phyloP scores from a whole-genome alignment of 2,888 invertebrate species.

The Antheraea yamamai region DNA sequence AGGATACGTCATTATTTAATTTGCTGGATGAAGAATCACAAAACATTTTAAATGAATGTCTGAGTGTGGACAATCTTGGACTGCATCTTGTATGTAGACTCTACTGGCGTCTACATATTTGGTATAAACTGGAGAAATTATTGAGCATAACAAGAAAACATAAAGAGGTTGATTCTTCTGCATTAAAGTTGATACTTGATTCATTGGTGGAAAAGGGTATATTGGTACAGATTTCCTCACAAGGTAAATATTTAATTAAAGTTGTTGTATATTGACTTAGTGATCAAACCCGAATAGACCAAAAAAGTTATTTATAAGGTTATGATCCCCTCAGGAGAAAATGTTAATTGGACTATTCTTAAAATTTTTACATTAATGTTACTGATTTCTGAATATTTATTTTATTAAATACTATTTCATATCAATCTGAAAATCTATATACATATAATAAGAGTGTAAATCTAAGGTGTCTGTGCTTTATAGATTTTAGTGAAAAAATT shows the following conservation, averaged over 20 bases:
- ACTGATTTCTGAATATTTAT: background rate
- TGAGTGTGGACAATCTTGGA: constrained; percentile 48
- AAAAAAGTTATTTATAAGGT: background rate
- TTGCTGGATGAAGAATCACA: constrained; percentile 12
- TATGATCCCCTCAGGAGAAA: background rate
- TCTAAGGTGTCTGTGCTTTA: too few relatives aligned
- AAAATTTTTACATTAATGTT: background rate
- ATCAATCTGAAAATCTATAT: too few relatives aligned
- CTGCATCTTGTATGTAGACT: constrained; percentile 62
- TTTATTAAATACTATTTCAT: too few relatives aligned
- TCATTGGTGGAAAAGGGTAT: constrained; percentile 49
- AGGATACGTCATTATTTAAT: background rate
- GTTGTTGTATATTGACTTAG: background rate
- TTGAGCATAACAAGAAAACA: constrained; percentile 38
- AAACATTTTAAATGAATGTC: constrained; percentile 27
- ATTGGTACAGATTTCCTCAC: constrained; percentile 32
- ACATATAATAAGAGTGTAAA: too few relatives aligned
- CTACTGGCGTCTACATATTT: constrained; percentile 63
- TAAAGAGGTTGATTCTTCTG: constrained; percentile 27
- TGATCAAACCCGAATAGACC: background rate
- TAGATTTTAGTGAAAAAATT: too few relatives aligned
- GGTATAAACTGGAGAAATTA: constrained; percentile 55
- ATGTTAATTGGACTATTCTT: background rate
- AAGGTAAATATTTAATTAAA: background rate
- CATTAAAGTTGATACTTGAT: constrained; percentile 41